Percentiles rank a stretch among this genome's conserved stretches.
Conservation (phyloP, 2,888 invertebrate species). For the Platycheirus rosarum region DNA sequence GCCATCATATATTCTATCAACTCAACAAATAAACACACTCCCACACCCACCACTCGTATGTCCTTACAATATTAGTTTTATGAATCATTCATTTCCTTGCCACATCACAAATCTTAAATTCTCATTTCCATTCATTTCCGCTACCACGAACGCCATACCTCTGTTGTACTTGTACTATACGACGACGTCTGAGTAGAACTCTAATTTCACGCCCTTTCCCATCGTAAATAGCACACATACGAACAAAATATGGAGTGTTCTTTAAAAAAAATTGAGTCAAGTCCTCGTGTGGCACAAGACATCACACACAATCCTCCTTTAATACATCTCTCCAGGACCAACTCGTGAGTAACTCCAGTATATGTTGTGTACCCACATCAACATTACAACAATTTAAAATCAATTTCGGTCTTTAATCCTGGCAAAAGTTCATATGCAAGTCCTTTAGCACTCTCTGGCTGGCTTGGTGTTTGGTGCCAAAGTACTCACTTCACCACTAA, state of each 20-base stretch:
- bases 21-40: too few relatives aligned
- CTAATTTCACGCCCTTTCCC: constrained; percentile 72
- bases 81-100: constrained; percentile 71
- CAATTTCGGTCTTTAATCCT: constrained; percentile 73
- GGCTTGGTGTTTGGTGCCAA: constrained; percentile 2
- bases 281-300: constrained; percentile 7
- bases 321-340: background rate
- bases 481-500: constrained; percentile 65
- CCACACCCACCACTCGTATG: background rate
- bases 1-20: too few relatives aligned
- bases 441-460: constrained; percentile 43
- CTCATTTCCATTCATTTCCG: constrained; percentile 73
- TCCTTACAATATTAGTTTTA: constrained; percentile 62
- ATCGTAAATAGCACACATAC: constrained; percentile 59
- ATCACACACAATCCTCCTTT: constrained; percentile 14
- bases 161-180: background rate
- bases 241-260: too few relatives aligned
- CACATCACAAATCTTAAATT: constrained; percentile 67
- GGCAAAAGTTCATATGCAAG: constrained; percentile 70
- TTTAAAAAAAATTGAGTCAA: constrained; percentile 12
- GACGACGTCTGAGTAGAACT: constrained; percentile 50
- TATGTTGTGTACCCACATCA: constrained; percentile 44
- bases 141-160: constrained; percentile 38
- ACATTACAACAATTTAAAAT: constrained; percentile 74
- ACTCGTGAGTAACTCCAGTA: background rate